A percentile compares a stretch with the other conserved stretches of the same genome.
Evolutionary conservation across 2,888 invertebrate genomes (phyloP).

Genomic region (Drosophila hamatofila): DNA sequence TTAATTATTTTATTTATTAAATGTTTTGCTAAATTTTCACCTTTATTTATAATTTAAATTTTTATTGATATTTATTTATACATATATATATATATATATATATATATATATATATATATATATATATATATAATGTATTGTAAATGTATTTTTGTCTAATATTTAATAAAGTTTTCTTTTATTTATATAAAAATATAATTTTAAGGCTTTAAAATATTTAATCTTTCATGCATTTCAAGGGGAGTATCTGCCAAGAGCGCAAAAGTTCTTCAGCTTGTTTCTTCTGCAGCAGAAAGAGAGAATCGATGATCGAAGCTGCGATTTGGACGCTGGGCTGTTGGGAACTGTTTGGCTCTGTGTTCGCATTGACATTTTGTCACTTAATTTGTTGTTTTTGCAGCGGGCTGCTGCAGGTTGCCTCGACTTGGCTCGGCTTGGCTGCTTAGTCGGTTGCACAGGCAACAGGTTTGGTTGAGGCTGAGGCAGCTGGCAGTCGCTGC

Average conservation of each 20-base stretch:
- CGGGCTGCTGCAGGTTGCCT: slow-evolving; percentile 50
- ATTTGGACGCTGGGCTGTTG: slow-evolving; percentile 38
- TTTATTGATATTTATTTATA: too few relatives aligned
- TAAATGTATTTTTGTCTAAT: too few relatives aligned
- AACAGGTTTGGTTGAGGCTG: slow-evolving; percentile 43
- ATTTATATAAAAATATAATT: not conserved
- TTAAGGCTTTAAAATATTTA: not conserved
- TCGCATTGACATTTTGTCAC: slow-evolving; percentile 82
- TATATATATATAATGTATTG: too few relatives aligned
- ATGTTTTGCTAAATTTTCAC: too few relatives aligned
- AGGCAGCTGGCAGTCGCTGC: slow-evolving; percentile 40
- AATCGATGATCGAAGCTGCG: slow-evolving; percentile 41
- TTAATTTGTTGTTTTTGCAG: slow-evolving; percentile 70
- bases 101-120: too few relatives aligned
- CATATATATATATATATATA: too few relatives aligned
- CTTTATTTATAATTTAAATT: too few relatives aligned
- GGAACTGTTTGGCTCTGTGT: slow-evolving; percentile 25
- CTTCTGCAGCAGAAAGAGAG: not conserved
- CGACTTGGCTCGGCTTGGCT: slow-evolving; percentile 33
- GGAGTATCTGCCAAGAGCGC: slow-evolving; percentile 8
- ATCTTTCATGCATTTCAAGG: not conserved
- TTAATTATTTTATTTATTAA: too few relatives aligned
- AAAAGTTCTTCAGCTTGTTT: not conserved
- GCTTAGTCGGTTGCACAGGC: slow-evolving; percentile 38
- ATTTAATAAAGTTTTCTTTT: too few relatives aligned